These are phyloP conservation scores for Gymnogyps californianus DNA, from an alignment of 2,113 vertebrate genomes.

Conservation along the genomic window DNA sequence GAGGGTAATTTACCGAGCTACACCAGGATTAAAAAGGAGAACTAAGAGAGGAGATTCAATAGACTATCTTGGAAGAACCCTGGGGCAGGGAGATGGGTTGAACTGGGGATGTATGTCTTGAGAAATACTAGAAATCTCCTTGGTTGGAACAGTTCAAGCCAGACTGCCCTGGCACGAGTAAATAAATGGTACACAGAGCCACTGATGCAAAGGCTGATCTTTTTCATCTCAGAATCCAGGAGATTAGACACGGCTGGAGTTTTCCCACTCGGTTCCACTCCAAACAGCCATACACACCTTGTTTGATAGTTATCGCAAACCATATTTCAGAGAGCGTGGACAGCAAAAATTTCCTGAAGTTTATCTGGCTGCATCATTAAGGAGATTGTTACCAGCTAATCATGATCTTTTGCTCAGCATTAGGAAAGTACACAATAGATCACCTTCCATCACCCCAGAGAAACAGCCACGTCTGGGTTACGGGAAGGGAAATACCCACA, in stretches of 20 bases:
- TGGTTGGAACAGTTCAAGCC: background rate
- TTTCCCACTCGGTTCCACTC: background rate
- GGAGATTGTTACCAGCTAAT: background rate
- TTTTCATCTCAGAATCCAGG: background rate
- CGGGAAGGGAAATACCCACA: background rate
- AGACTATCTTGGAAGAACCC: background rate
- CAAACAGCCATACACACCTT: background rate
- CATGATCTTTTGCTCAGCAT: background rate
- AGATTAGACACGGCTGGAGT: background rate
- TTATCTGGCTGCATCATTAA: background rate
- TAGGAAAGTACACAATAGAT: background rate
- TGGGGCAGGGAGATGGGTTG: background rate
- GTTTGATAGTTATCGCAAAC: background rate
- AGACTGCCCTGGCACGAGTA: background rate
- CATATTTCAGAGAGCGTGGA: background rate
- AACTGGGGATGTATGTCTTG: background rate
- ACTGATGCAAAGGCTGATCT: background rate
- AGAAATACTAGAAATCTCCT: background rate
- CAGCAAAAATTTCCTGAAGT: conserved; percentile 18
- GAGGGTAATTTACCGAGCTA: background rate
- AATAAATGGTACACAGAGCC: background rate
- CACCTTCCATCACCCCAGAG: background rate
- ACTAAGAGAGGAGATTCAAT: background rate
- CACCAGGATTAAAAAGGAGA: background rate
- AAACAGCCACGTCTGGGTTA: background rate